These are phyloP conservation scores for Gastracanthus pulcherrimus DNA, from an alignment of 2,888 invertebrate species.

Conservation along the genomic window DNA sequence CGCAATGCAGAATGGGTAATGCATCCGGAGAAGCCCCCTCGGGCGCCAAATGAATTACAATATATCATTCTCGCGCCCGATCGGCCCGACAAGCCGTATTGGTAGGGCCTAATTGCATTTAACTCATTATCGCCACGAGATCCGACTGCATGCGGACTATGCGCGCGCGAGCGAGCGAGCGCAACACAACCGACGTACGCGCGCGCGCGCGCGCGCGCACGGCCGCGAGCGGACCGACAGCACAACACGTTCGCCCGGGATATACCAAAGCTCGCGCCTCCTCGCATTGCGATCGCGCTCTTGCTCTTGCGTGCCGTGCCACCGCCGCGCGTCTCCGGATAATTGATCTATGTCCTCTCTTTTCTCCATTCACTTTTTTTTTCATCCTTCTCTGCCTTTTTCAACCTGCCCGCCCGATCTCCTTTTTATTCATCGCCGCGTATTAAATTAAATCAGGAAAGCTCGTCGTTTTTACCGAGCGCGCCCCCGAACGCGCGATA, in stretches of 20 bases:
- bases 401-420: background rate
- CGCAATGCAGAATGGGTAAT: slow-evolving; percentile 63
- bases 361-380: background rate
- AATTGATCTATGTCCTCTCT: slow-evolving; percentile 22
- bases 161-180: background rate
- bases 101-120: slow-evolving; percentile 61
- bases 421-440: background rate
- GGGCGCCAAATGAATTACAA: slow-evolving; percentile 70
- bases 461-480: slow-evolving; percentile 1
- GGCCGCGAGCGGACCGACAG: no score
- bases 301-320: slow-evolving; percentile 11
- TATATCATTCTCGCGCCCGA: slow-evolving; percentile 71
- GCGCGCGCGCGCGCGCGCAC: slow-evolving; percentile 29
- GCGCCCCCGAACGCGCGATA: background rate
- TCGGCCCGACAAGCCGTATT: slow-evolving; percentile 61
- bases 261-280: background rate
- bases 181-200: background rate
- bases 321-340: background rate
- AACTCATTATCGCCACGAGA: slow-evolving; percentile 60
- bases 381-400: background rate
- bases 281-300: slow-evolving; percentile 4
- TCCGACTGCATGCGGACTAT: background rate
- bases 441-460: slow-evolving; percentile 28
- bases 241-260: no score
- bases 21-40: slow-evolving; percentile 65